Evolutionary conservation across 2,113 vertebrate genomes (phyloP).

Genomic region (Gymnobelideus leadbeateri): DNA sequence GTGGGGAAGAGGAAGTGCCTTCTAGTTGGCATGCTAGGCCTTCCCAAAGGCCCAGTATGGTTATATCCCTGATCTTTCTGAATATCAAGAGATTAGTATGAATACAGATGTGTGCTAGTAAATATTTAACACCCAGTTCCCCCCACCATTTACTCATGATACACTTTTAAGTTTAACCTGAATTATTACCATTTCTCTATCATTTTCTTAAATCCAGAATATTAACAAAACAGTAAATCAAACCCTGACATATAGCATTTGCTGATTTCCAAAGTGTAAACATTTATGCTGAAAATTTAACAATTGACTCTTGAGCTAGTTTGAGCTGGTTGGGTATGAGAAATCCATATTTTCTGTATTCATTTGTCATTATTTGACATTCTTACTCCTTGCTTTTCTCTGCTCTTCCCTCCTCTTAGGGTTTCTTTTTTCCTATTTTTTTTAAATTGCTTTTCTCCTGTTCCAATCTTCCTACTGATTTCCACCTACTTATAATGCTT

Average conservation of each 20-base stretch:
- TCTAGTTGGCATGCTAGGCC: not conserved
- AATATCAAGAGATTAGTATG: not conserved
- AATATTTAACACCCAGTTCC: not conserved
- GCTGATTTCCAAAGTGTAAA: not conserved
- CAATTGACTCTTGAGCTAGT: not conserved
- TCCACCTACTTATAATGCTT: slow-evolving; percentile 1
- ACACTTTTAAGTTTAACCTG: not conserved
- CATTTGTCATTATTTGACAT: not conserved
- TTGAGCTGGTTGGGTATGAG: not conserved
- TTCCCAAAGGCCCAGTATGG: not conserved
- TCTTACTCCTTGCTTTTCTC: not conserved
- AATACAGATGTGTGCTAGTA: not conserved
- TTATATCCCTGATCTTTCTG: not conserved
- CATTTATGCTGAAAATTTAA: not conserved
- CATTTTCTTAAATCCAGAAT: not conserved
- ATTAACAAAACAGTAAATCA: not conserved
- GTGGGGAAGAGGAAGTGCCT: not conserved
- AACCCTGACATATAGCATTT: not conserved
- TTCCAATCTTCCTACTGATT: not conserved
- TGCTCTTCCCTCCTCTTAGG: not conserved
- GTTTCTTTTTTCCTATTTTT: not conserved
- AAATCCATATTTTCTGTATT: slow-evolving; percentile 47
- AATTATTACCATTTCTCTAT: not conserved
- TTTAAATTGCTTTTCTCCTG: not conserved
- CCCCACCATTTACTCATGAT: not conserved